Evolutionary conservation across 2,113 vertebrate species (phyloP), one percentile per base, ranked within the genome.

Genomic region (Entomyzon cyanotis): DNA sequence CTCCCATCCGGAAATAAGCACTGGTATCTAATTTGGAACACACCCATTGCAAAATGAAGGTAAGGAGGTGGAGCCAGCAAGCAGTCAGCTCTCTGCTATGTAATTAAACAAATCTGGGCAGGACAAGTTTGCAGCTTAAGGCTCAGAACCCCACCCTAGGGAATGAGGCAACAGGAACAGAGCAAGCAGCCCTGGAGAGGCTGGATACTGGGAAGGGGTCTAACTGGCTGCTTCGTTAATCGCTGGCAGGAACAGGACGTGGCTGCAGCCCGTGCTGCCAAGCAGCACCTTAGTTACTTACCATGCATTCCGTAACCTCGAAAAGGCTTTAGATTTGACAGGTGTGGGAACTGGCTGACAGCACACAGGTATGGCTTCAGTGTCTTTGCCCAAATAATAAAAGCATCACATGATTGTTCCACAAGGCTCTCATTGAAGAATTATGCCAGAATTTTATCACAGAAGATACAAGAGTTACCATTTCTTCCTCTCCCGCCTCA

Each of bases 81-180:
- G 87, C 73, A 92, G 91, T 94, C 93, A 96, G 65, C 22, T 90
- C 95, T 93, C 56, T 93, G 94, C 94, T 94, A 95, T 94, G 94
- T 71, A 90, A 84, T 94, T 93, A 92, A 96, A 96, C 95, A 97
- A 95, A 95, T 94, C 95, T 89, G 93, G 96, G 95, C 96, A 97
- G 95, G 95, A 93, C 91, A 58, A 83, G 77, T 76, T 93, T 88
- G 67, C 88, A 90, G 65, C 63, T 84, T 58, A 83, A 84, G 94
- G 88, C 94, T 93, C 80, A 75, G 83, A 44, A 92, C 96, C 92
- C 88, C 94, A 97, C 96, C 95, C 94, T 89, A 88, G 58, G 58
- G 92, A 89, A 70, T 87, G 85, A 96, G 90, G 94, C 94, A 96
- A 87, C 49, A 89, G 68, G 76, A 94, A 70, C 63, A 69, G 80